A percentile compares a stretch with the other conserved stretches of the same genome.
phyloP scores from a whole-genome alignment of 2,888 invertebrate species.

The Mesoligia furuncula region DNA sequence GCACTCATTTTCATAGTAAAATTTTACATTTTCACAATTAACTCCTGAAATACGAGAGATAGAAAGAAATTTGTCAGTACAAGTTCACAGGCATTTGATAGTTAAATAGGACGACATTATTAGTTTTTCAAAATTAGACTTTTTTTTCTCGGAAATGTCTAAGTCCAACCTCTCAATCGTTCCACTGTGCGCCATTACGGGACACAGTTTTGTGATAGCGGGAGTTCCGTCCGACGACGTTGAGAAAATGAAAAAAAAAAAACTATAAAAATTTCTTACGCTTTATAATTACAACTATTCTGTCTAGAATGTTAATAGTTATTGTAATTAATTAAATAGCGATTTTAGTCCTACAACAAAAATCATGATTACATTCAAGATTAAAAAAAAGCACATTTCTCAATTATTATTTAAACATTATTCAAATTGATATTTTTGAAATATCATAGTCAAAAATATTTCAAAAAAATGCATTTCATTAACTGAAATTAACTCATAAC shows the following conservation, averaged over 20 bases:
- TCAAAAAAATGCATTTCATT: constrained; percentile 77
- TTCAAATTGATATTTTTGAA: constrained; percentile 65
- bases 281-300: constrained; percentile 66
- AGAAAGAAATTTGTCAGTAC: too few species aligned
- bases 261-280: constrained; percentile 55
- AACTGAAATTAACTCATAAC: constrained; percentile 73
- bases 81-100: too few species aligned
- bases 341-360: constrained; percentile 75
- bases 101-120: too few species aligned
- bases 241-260: constrained; percentile 2
- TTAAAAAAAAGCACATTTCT: constrained; percentile 77
- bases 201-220: too few species aligned
- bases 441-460: constrained; percentile 72
- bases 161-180: too few species aligned
- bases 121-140: too few species aligned
- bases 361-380: constrained; percentile 75
- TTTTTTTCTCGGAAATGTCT: too few species aligned
- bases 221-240: too few species aligned
- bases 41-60: too few species aligned
- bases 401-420: constrained; percentile 64
- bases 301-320: constrained; percentile 63
- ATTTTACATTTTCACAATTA: too few species aligned
- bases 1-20: too few species aligned
- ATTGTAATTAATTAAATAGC: constrained; percentile 69
- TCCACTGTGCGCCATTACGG: too few species aligned